These are phyloP conservation scores for Chromis chromis DNA, from an alignment of 2,797 vertebrate species.

Conservation along the genomic window DNA sequence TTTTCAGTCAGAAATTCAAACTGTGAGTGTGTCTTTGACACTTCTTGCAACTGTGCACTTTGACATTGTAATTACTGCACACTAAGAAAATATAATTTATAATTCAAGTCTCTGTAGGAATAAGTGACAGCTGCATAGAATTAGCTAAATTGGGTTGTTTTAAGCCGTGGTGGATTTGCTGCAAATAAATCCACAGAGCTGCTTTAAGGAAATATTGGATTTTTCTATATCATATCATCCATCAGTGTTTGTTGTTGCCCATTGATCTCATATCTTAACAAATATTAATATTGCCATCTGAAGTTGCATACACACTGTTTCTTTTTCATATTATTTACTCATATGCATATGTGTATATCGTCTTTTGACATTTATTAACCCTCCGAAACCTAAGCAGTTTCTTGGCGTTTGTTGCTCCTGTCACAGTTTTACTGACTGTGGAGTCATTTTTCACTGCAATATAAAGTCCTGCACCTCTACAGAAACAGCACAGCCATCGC, in stretches of 20 bases:
- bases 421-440: too few species aligned
- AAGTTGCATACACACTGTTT: not conserved
- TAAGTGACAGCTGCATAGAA: not conserved
- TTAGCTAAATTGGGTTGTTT: not conserved
- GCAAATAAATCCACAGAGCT: too few species aligned
- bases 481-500: too few species aligned
- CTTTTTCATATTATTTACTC: too few species aligned
- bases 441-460: too few species aligned
- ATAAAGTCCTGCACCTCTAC: too few species aligned
- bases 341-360: not conserved
- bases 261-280: not conserved
- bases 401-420: too few species aligned
- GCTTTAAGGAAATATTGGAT: not conserved
- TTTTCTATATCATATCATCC: not conserved
- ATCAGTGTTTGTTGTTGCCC: too few species aligned
- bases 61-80: not conserved
- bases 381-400: too few species aligned
- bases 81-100: not conserved
- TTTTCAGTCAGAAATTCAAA: slow-evolving; percentile 9
- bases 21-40: not conserved
- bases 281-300: not conserved
- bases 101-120: not conserved
- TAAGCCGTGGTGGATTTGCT: not conserved
- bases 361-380: too few species aligned
- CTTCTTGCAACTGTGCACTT: not conserved